Evolutionary conservation across 2,797 vertebrate species (phyloP).

Genomic region (Pogoniulus pusillus): DNA sequence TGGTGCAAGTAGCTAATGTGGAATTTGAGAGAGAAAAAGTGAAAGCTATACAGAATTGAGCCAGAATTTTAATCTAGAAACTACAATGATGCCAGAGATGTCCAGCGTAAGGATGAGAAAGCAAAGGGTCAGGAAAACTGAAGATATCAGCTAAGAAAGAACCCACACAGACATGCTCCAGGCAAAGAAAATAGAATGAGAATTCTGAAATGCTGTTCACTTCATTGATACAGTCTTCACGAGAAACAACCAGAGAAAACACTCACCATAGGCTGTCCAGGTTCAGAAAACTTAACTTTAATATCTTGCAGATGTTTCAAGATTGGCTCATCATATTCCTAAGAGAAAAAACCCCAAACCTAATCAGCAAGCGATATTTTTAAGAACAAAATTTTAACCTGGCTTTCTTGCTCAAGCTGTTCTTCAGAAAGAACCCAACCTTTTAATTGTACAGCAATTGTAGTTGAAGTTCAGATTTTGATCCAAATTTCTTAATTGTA

Average conservation of each 20-base stretch:
- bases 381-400: neutral
- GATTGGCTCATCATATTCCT: constrained; percentile 97
- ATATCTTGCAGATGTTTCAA: constrained; percentile 95
- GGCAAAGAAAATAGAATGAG: neutral
- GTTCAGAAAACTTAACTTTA: constrained; percentile 94
- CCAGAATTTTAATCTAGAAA: neutral
- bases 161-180: neutral
- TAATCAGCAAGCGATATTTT: neutral
- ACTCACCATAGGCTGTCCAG: constrained; percentile 93
- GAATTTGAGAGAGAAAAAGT: neutral
- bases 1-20: neutral
- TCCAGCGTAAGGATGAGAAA: neutral
- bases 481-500: neutral
- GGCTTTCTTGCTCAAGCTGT: neutral
- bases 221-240: neutral
- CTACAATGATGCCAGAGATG: neutral
- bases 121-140: neutral
- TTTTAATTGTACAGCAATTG: neutral
- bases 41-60: neutral
- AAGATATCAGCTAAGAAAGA: neutral
- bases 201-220: neutral
- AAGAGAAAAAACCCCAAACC: neutral
- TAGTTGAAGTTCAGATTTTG: neutral
- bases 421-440: neutral
- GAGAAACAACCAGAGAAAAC: constrained; percentile 42